phyloP scores from a whole-genome alignment of 2,888 invertebrate species.

The Nasonovia ribisnigri region DNA sequence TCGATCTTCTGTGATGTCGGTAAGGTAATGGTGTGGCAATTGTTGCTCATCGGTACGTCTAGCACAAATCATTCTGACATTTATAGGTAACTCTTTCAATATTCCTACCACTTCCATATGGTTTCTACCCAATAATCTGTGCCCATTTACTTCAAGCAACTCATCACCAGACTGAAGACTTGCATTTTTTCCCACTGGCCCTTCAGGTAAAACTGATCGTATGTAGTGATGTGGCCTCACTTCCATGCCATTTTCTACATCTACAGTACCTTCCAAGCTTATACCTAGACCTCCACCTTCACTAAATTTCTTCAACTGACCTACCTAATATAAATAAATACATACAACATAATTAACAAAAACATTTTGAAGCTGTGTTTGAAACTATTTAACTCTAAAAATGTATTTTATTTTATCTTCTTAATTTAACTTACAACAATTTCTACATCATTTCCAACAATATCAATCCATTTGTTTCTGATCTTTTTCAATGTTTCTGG shows the following conservation, averaged over 20 bases:
- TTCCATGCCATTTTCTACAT: constrained; percentile 96
- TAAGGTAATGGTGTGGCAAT: constrained; percentile 74
- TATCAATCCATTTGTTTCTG: constrained; percentile 48
- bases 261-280: constrained; percentile 97
- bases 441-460: constrained; percentile 59
- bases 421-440: constrained; percentile 50
- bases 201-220: constrained; percentile 95
- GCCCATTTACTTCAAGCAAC: constrained; percentile 85
- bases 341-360: not conserved
- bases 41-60: constrained; percentile 70
- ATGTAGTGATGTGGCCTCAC: constrained; percentile 99
- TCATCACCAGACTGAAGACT: constrained; percentile 95
- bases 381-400: constrained; percentile 2
- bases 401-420: not conserved
- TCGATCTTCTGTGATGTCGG: constrained; percentile 83
- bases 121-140: constrained; percentile 89
- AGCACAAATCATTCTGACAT: constrained; percentile 93
- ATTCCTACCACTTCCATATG: constrained; percentile 95
- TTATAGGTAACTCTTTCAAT: constrained; percentile 89
- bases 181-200: constrained; percentile 94
- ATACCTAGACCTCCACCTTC: constrained; percentile 96
- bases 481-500: constrained; percentile 56
- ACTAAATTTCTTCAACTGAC: constrained; percentile 91
- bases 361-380: not conserved
- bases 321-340: constrained; percentile 76